Base-by-base conservation (phyloP, 64 coral and sea anemone species). In the Trachythela sp. region DNA sequence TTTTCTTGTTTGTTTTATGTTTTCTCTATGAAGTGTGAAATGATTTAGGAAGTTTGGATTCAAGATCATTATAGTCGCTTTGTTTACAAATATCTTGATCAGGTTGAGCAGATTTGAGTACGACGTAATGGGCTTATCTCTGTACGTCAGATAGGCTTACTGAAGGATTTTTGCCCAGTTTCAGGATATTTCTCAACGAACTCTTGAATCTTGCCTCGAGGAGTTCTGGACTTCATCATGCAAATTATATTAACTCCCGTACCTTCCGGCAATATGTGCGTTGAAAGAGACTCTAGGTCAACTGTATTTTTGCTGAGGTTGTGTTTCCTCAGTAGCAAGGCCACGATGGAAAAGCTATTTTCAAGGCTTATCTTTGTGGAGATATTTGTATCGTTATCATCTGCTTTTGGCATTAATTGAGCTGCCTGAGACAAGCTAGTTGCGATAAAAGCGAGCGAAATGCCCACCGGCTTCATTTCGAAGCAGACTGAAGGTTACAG, bases 101-200 rank as follows among this genome's bases (percentile, higher is more conserved):
- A 80, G 34, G 15, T 35, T 13, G 75, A 80, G 13, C 75, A 80
- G 75, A 36, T 80, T 39, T 80, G 75, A 80, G 27, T 35, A 9
- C 3, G 30, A 37, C 37, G 33, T 80, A 80, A 80, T 80, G 37
- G 75, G 75, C 75, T 80, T 80, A 80, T 80, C 75, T 80, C 26
- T 80, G 17, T 2, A 80, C 75, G 75, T 80, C 75, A 80, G 75
- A 80, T 80, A 80, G 75, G 75, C 75, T 80, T 80, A 80, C 75
- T 18, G 37, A 80, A 2, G 75, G 75, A 80, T 80, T 80, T 80
- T 80, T 39, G 30, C 2, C 31, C 75, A 15, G 37, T 35, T 37
- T 35, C 34, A 36, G 75, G 34, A 80, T 80, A 37, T 80, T 35
- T 15, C 8, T 72, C 37, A 15, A 10, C 14, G 2, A 39, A 17